Conservation (phyloP, 2,113 vertebrate genomes). For the Sorex fumeus region DNA sequence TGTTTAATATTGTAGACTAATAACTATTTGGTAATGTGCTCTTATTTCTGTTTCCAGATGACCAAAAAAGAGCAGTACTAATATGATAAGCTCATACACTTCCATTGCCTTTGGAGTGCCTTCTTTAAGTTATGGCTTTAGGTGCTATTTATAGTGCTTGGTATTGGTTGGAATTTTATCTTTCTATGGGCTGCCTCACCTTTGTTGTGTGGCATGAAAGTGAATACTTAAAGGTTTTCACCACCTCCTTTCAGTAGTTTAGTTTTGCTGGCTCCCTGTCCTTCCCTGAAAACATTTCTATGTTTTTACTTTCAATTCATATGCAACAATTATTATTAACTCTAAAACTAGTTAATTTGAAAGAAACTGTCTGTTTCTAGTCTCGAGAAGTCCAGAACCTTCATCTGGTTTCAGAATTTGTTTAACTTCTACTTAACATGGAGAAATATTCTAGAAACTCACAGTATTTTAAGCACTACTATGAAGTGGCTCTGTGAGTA, state of each 20-base stretch:
- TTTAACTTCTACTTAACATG: conserved; percentile 53
- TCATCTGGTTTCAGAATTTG: conserved; percentile 25
- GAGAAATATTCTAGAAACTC: conserved; percentile 28
- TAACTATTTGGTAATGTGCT: conserved; percentile 20
- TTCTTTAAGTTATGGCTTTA: conserved; percentile 6
- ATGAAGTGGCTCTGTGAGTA: not conserved
- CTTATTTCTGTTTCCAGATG: not conserved
- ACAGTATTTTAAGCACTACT: not conserved
- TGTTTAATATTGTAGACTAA: too few species aligned
- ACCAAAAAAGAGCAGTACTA: not conserved
- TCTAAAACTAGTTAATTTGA: conserved; percentile 42
- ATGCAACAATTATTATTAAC: conserved; percentile 18
- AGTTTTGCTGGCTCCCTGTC: conserved; percentile 31
- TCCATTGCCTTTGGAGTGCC: not conserved
- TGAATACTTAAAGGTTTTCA: not conserved
- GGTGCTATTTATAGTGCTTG: conserved; percentile 44
- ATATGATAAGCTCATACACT: not conserved
- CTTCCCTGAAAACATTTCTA: conserved; percentile 12
- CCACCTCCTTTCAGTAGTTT: conserved; percentile 34
- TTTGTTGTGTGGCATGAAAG: not conserved
- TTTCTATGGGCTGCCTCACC: not conserved
- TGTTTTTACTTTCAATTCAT: conserved; percentile 1
- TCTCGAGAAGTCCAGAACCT: not conserved
- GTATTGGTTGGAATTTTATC: conserved; percentile 39
- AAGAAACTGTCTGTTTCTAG: conserved; percentile 21